These are phyloP conservation scores for Caenorhabditis afra DNA, from an alignment of 2,888 invertebrate genomes.

Conservation along the genomic window DNA sequence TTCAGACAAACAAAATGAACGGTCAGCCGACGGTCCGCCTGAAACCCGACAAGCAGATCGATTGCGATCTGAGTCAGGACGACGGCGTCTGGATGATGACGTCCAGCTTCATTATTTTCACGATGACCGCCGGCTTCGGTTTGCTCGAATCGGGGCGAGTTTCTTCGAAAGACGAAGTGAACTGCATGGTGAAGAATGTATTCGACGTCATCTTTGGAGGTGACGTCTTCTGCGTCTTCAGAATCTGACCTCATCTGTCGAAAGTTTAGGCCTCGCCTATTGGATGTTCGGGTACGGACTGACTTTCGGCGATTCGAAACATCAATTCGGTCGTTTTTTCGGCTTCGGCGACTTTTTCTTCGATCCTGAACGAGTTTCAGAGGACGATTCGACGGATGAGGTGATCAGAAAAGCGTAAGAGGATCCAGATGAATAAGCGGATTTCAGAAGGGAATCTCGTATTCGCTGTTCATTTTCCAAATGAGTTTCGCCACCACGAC, in stretches of 20 bases:
- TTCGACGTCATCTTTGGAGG: conserved; percentile 87
- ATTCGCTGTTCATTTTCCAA: conserved; percentile 76
- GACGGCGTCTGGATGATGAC: conserved; percentile 76
- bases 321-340: conserved; percentile 55
- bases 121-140: conserved; percentile 74
- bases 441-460: conserved; percentile 62
- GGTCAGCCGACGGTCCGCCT: conserved; percentile 39
- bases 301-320: conserved; percentile 86
- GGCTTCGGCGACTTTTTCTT: conserved; percentile 75
- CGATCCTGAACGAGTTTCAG: conserved; percentile 68
- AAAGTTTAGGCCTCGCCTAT: conserved; percentile 91
- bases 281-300: conserved; percentile 95
- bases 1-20: conserved; percentile 3
- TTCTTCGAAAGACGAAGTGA: conserved; percentile 76
- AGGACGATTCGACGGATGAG: conserved; percentile 64
- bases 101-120: conserved; percentile 74
- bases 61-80: conserved; percentile 65
- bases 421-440: neutral
- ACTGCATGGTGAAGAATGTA: conserved; percentile 93
- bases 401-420: conserved; percentile 5
- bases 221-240: neutral
- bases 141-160: conserved; percentile 59
- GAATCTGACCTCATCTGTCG: conserved; percentile 80
- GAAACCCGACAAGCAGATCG: conserved; percentile 48
- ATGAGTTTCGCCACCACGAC: conserved; percentile 78